These are phyloP conservation scores for Trichosurus vulpecula DNA, from an alignment of 2,797 vertebrate species.

Conservation along the genomic window DNA sequence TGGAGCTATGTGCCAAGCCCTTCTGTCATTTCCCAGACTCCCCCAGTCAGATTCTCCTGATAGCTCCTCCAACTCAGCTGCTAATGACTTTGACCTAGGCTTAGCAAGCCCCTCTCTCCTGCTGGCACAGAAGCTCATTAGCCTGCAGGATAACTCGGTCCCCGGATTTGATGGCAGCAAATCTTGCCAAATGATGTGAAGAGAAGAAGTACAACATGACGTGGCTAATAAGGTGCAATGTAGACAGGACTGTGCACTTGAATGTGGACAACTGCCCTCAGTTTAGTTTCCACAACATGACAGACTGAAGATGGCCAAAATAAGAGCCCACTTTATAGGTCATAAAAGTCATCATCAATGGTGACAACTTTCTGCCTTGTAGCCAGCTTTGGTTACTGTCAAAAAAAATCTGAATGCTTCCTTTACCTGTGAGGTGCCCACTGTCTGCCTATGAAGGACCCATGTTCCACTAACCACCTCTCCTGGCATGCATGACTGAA, in stretches of 20 bases:
- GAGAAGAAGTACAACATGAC: neutral
- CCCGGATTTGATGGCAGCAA: neutral
- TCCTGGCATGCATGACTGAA: neutral
- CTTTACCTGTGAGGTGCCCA: neutral
- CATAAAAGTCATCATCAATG: neutral
- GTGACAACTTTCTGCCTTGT: neutral
- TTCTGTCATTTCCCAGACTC: neutral
- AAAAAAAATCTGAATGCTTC: neutral
- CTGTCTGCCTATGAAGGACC: neutral
- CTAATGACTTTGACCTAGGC: neutral
- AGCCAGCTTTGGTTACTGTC: neutral
- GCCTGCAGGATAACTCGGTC: neutral
- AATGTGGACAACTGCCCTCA: neutral
- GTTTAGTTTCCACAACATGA: neutral
- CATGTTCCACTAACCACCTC: neutral
- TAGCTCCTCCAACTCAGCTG: neutral
- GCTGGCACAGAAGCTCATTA: neutral
- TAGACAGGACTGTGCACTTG: neutral
- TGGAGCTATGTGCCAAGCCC: neutral
- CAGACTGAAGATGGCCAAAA: neutral
- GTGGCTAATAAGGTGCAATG: neutral
- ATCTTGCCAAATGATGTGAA: neutral
- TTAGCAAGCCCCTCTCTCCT: neutral
- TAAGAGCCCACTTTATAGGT: neutral
- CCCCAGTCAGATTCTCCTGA: neutral